phyloP scores from a whole-genome alignment of 1,140 invertebrate genomes.

The Pseudomyrmex gracilis region DNA sequence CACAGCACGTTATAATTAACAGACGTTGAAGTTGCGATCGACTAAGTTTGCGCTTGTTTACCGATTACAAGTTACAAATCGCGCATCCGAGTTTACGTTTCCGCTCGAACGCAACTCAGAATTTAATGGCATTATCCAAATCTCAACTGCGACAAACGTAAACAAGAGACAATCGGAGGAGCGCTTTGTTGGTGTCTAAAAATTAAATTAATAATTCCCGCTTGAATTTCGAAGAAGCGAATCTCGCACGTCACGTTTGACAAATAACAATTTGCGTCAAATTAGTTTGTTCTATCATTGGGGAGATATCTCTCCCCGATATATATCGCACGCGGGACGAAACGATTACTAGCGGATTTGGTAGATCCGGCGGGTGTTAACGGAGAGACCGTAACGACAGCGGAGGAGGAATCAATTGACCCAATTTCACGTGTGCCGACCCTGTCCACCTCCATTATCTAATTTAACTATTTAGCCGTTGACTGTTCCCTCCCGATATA shows the following conservation, averaged over 20 bases:
- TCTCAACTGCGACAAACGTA: neutral
- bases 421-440: conserved; percentile 74
- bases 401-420: conserved; percentile 79
- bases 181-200: too few species aligned
- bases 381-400: conserved; percentile 56
- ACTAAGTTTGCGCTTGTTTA: neutral
- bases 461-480: conserved; percentile 81
- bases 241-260: neutral
- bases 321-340: neutral
- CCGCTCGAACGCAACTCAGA: neutral
- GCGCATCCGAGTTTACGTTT: neutral
- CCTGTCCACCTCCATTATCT: conserved; percentile 74
- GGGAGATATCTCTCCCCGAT: conserved; percentile 6
- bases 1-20: neutral
- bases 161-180: neutral
- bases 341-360: conserved; percentile 34
- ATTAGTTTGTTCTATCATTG: conserved; percentile 3
- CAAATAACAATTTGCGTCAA: neutral
- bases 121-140: neutral
- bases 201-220: too few species aligned
- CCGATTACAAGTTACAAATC: conserved; percentile 13
- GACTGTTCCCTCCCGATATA: conserved; percentile 31
- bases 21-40: neutral
- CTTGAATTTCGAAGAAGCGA: neutral
- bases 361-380: conserved; percentile 50